A percentile compares a stretch with the other conserved stretches of the same genome.
These are phyloP conservation scores for Acinonyx jubatus DNA, from an alignment of 2,113 vertebrate genomes.

Conservation along the genomic window DNA sequence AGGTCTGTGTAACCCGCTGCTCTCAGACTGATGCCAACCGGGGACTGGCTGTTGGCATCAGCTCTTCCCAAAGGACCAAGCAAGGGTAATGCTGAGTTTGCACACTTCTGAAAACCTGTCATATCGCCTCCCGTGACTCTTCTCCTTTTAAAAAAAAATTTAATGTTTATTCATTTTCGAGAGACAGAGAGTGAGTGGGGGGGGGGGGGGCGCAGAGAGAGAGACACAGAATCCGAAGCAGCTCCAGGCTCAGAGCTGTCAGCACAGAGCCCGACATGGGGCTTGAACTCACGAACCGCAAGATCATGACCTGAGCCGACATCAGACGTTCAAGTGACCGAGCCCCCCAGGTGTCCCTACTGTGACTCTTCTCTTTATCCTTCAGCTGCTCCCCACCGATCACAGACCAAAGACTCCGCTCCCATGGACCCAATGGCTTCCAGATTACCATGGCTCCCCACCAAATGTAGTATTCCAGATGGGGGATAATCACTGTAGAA, in stretches of 20 bases:
- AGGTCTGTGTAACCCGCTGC: neutral
- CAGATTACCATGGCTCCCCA: rapidly evolving
- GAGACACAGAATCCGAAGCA: no score
- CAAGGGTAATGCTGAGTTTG: neutral
- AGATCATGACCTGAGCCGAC: no score
- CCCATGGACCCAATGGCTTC: no score
- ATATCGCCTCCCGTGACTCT: rapidly evolving
- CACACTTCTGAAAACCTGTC: rapidly evolving
- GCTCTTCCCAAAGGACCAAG: neutral
- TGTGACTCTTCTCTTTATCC: neutral
- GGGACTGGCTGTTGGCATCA: no score
- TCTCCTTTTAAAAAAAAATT: neutral
- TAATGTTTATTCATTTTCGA: no score
- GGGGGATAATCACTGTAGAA: rapidly evolving
- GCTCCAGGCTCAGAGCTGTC: no score
- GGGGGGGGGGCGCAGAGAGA: no score
- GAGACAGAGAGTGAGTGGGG: no score
- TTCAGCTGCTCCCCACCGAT: neutral
- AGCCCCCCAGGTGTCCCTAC: no score
- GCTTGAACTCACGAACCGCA: no score
- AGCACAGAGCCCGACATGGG: no score
- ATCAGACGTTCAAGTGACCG: no score
- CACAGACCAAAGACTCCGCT: neutral
- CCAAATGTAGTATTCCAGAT: neutral
- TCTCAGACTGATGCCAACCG: neutral